Conservation (phyloP, 2,113 vertebrate species). For the Hymenochirus boettgeri region DNA sequence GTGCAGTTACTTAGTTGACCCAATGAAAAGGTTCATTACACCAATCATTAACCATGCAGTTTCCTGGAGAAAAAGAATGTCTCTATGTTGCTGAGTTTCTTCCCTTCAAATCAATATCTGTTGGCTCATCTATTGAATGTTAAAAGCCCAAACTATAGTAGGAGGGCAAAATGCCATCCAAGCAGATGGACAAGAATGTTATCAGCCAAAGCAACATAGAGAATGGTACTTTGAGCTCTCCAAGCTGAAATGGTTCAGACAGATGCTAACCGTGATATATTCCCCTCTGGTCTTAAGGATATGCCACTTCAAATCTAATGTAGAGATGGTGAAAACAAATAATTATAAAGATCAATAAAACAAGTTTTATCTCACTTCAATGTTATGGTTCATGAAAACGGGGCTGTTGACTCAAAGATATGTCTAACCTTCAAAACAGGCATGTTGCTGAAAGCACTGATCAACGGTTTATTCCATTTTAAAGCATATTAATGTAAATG, state of each 20-base stretch:
- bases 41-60: background rate
- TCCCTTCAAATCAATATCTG: background rate
- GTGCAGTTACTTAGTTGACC: too few species aligned
- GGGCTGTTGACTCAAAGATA: too few species aligned
- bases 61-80: background rate
- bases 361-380: constrained; percentile 1
- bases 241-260: constrained; percentile 24
- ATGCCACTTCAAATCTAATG: constrained; percentile 30
- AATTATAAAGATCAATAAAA: constrained; percentile 22
- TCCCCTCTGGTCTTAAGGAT: constrained; percentile 23
- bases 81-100: background rate
- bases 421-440: too few species aligned
- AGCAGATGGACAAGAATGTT: constrained; percentile 36
- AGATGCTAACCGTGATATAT: constrained; percentile 25
- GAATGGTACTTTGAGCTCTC: constrained; percentile 16
- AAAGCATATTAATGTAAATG: too few species aligned
- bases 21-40: background rate
- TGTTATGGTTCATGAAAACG: too few species aligned
- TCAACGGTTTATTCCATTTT: too few species aligned
- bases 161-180: constrained; percentile 31
- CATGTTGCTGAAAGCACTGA: too few species aligned
- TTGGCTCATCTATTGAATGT: constrained; percentile 19
- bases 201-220: constrained; percentile 30
- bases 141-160: constrained; percentile 17
- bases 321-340: constrained; percentile 10